Percentiles rank a stretch among this genome's conserved stretches.
Evolutionary conservation across 37 sponge, comb jelly and placozoan genomes (phyloP).

Genomic region (Tethya wilhelma): DNA sequence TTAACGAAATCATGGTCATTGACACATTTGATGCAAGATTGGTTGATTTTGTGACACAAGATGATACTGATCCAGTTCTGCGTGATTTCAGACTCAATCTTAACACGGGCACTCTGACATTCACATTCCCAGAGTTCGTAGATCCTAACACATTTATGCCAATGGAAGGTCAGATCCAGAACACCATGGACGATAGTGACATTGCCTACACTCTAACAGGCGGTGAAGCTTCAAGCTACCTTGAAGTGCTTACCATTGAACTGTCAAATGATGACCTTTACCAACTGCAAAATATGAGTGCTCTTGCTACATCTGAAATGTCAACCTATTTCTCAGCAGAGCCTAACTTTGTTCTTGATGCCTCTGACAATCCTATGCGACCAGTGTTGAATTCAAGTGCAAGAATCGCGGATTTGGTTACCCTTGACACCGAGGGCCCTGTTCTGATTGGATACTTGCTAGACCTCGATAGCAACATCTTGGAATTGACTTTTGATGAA

Average conservation of each 20-base stretch:
- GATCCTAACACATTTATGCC: conserved; percentile 44
- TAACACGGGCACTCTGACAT: conserved; percentile 61
- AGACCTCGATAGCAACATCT: conserved; percentile 49
- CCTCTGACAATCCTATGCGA: conserved; percentile 42
- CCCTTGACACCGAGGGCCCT: conserved; percentile 63
- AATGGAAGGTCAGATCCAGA: conserved; percentile 28
- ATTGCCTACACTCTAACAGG: conserved; percentile 47
- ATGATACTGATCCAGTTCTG: conserved; percentile 57
- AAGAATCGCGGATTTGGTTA: conserved; percentile 18
- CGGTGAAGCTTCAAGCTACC: conserved; percentile 49
- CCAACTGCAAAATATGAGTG: conserved; percentile 46
- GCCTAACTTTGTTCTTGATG: conserved; percentile 53
- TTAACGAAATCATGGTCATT: conserved; percentile 47
- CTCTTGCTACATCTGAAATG: conserved; percentile 21
- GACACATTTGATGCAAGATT: conserved; percentile 21
- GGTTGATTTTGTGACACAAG: conserved; percentile 28
- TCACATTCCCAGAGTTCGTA: conserved; percentile 84
- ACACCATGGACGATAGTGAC: conserved; percentile 11
- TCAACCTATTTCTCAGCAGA: conserved; percentile 67
- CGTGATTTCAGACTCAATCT: conserved; percentile 64
- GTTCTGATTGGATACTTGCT: conserved; percentile 54
- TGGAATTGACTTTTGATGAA: conserved; percentile 85
- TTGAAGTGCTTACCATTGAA: conserved; percentile 53
- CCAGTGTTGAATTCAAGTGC: conserved; percentile 21
- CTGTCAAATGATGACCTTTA: conserved; percentile 43